These are phyloP conservation scores for Miichthys miiuy DNA, from an alignment of 2,797 vertebrate genomes.

Conservation along the genomic window DNA sequence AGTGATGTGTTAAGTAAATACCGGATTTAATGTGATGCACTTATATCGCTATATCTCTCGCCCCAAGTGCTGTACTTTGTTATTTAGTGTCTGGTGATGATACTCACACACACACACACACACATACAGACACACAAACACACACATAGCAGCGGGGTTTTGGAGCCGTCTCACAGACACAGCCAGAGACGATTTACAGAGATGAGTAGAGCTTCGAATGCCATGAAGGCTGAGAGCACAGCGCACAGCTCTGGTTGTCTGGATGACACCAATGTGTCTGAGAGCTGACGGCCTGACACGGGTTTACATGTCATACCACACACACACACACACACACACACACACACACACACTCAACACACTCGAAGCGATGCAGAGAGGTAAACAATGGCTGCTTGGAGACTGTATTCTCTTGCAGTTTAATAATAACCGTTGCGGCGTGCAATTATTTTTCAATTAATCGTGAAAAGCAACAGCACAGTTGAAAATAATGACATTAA, in stretches of 20 bases:
- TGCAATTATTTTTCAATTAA: slow-evolving; percentile 57
- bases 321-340: not conserved
- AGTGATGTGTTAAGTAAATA: slow-evolving; percentile 74
- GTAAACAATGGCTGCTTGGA: slow-evolving; percentile 65
- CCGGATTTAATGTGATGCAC: slow-evolving; percentile 71
- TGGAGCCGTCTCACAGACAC: slow-evolving; percentile 68
- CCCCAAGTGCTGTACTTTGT: slow-evolving; percentile 65
- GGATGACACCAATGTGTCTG: slow-evolving; percentile 79
- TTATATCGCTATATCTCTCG: slow-evolving; percentile 67
- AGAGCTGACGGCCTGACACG: slow-evolving; percentile 75
- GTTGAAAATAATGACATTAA: slow-evolving; percentile 13
- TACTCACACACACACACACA: slow-evolving; percentile 24
- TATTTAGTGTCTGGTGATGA: slow-evolving; percentile 70
- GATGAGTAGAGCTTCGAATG: slow-evolving; percentile 67
- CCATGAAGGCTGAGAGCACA: slow-evolving; percentile 66
- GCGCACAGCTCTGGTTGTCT: slow-evolving; percentile 64
- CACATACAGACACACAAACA: slow-evolving; percentile 19
- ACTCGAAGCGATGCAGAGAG: slow-evolving; percentile 54
- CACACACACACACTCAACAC: slow-evolving; percentile 60
- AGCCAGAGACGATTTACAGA: slow-evolving; percentile 74
- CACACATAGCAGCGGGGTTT: slow-evolving; percentile 45
- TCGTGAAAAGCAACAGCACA: slow-evolving; percentile 22
- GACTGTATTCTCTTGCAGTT: slow-evolving; percentile 31
- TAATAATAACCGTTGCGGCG: slow-evolving; percentile 25
- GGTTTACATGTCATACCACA: slow-evolving; percentile 73